A percentile compares a stretch with the other conserved stretches of the same genome.
Evolutionary conservation across 37 sponge, comb jelly and placozoan genomes (phyloP).

Genomic region (Chondrilla cf. caribensis): DNA sequence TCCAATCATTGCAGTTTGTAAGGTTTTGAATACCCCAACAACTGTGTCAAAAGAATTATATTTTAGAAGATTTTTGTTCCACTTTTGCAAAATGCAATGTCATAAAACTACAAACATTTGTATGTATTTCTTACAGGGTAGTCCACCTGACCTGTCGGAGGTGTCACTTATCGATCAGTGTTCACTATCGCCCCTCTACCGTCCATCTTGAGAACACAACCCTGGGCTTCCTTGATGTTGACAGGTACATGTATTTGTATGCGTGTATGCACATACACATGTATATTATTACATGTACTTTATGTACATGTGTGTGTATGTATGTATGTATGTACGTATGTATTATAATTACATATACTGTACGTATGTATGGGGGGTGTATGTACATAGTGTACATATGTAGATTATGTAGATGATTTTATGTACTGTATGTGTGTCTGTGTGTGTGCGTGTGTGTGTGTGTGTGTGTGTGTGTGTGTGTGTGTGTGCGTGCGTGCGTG

Average conservation of each 20-base stretch:
- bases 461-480: constrained; percentile 29
- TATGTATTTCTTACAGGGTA: constrained; percentile 70
- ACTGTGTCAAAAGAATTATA: too few relatives aligned
- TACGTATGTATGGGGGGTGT: too few relatives aligned
- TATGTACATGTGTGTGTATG: constrained; percentile 19
- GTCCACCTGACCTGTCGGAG: constrained; percentile 28
- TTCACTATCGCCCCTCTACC: not conserved
- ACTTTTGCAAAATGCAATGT: too few relatives aligned
- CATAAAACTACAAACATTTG: not conserved
- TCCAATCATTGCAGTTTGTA: too few relatives aligned
- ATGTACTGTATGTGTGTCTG: too few relatives aligned
- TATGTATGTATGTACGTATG: constrained; percentile 27
- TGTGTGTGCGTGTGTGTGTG: not conserved
- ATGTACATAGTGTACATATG: too few relatives aligned
- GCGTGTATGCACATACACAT: too few relatives aligned
- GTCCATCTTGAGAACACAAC: constrained; percentile 5
- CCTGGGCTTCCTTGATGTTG: constrained; percentile 15
- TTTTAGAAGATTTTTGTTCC: too few relatives aligned
- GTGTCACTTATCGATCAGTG: not conserved
- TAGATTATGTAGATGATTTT: too few relatives aligned
- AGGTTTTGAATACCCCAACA: too few relatives aligned
- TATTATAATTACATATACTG: too few relatives aligned
- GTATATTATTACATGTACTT: not conserved
- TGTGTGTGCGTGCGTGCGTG: constrained; percentile 33
- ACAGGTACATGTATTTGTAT: not conserved